Evolutionary conservation across 2,113 vertebrate species (phyloP).

Genomic region (Lepus americanus): DNA sequence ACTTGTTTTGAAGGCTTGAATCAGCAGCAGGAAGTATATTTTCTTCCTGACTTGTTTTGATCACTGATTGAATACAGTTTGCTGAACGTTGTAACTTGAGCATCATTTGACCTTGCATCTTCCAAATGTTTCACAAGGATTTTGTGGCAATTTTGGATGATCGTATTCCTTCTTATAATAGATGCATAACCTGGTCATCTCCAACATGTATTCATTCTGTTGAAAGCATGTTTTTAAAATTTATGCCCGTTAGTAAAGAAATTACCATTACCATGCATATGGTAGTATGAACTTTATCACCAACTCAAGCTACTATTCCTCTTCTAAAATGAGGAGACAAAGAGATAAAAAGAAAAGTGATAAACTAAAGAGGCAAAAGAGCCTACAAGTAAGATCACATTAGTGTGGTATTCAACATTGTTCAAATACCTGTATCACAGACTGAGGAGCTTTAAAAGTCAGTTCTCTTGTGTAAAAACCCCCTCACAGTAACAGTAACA

Average conservation of each 20-base stretch:
- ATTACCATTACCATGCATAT: not conserved
- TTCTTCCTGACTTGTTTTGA: slow-evolving; percentile 60
- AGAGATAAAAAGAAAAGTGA: too few relatives aligned
- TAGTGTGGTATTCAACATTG: not conserved
- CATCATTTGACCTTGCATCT: not conserved
- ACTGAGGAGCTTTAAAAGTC: not conserved
- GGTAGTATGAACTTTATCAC: not conserved
- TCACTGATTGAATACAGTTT: slow-evolving; percentile 24
- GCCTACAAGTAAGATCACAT: not conserved
- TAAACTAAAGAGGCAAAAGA: not conserved
- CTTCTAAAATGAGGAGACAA: not conserved
- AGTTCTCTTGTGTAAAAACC: not conserved
- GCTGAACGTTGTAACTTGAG: slow-evolving; percentile 18
- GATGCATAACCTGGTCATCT: not conserved
- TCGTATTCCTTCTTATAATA: not conserved
- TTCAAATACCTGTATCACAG: not conserved
- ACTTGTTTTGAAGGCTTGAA: slow-evolving; percentile 20
- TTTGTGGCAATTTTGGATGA: not conserved
- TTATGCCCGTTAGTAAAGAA: slow-evolving; percentile 31
- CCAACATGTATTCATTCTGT: not conserved
- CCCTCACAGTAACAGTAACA: not conserved
- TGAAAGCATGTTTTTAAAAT: not conserved
- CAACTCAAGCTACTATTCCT: not conserved
- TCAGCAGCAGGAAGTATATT: not conserved
- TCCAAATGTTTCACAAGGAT: not conserved